Conservation (phyloP, 37 sponge, comb jelly and placozoan species). For the Tethya wilhelma region DNA sequence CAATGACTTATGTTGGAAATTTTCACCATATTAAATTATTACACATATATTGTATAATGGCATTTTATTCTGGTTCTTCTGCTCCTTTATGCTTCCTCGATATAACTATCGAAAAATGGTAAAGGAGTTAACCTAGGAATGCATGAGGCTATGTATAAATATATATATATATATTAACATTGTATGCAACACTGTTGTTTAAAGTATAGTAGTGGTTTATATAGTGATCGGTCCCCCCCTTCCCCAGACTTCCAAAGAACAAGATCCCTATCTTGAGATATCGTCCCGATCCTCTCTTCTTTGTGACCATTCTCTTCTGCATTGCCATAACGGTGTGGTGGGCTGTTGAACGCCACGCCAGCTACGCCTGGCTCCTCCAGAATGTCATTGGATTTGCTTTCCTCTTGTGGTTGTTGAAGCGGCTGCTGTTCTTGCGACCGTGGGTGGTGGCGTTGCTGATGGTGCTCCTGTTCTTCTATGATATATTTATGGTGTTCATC, state of each 20-base stretch:
- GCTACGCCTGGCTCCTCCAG: slow-evolving; percentile 68
- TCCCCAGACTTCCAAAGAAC: slow-evolving; percentile 40
- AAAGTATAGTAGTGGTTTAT: no score
- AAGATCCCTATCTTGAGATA: slow-evolving; percentile 57
- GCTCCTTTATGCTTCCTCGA: no score
- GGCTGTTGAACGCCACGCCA: slow-evolving; percentile 61
- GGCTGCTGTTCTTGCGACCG: slow-evolving; percentile 17
- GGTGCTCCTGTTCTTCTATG: slow-evolving; percentile 82
- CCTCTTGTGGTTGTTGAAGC: slow-evolving; percentile 10
- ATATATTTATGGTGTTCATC: slow-evolving; percentile 92
- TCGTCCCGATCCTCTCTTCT: slow-evolving; percentile 80
- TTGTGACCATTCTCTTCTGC: slow-evolving; percentile 49
- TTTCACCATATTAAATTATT: neutral
- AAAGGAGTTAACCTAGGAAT: no score
- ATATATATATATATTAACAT: no score
- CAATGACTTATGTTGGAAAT: neutral
- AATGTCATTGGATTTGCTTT: slow-evolving; percentile 64
- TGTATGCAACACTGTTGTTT: no score
- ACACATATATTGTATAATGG: no score
- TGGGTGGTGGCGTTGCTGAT: slow-evolving; percentile 74
- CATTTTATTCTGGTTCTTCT: no score
- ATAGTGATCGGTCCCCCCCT: neutral
- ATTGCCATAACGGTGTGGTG: slow-evolving; percentile 73
- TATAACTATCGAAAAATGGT: no score
- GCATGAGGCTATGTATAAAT: no score